Conservation (phyloP, 2,888 invertebrate species). For the Hemistola chrysoprasaria region DNA sequence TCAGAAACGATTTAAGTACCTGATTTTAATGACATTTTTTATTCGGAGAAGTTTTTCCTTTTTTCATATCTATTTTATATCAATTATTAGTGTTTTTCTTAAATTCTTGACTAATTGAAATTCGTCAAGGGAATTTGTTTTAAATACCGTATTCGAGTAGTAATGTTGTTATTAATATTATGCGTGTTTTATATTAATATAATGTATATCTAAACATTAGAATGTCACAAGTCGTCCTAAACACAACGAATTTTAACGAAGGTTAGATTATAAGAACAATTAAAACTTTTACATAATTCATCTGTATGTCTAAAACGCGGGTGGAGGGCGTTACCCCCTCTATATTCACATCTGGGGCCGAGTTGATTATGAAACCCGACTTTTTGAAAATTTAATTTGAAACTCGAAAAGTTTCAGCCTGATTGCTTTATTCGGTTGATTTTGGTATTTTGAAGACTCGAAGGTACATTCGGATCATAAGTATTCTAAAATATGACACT, state of each 20-base stretch:
- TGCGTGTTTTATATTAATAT: too few relatives aligned
- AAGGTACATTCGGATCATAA: slow-evolving; percentile 13
- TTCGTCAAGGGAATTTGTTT: too few relatives aligned
- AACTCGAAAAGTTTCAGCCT: slow-evolving; percentile 39
- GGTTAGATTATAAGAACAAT: slow-evolving; percentile 57
- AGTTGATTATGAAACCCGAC: slow-evolving; percentile 47
- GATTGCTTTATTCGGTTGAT: slow-evolving; percentile 39
- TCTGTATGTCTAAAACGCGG: slow-evolving; percentile 44
- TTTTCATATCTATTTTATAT: too few relatives aligned
- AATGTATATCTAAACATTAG: too few relatives aligned
- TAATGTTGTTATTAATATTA: too few relatives aligned
- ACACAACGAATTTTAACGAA: slow-evolving; percentile 66
- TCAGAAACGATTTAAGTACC: too few relatives aligned
- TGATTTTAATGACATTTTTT: too few relatives aligned
- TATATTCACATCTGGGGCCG: slow-evolving; percentile 40
- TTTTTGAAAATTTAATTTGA: slow-evolving; percentile 54
- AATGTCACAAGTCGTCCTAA: slow-evolving; percentile 35
- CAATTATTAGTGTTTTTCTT: too few relatives aligned
- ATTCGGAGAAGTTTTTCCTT: too few relatives aligned
- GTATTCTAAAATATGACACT: slow-evolving; percentile 19
- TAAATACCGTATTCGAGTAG: too few relatives aligned
- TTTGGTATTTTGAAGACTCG: slow-evolving; percentile 28
- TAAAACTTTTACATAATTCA: slow-evolving; percentile 67
- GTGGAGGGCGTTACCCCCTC: slow-evolving; percentile 20
- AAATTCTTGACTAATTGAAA: too few relatives aligned